Percentiles rank a stretch among this genome's conserved stretches.
phyloP scores from a whole-genome alignment of 1,140 invertebrate genomes.

The Drosophila prosaltans region DNA sequence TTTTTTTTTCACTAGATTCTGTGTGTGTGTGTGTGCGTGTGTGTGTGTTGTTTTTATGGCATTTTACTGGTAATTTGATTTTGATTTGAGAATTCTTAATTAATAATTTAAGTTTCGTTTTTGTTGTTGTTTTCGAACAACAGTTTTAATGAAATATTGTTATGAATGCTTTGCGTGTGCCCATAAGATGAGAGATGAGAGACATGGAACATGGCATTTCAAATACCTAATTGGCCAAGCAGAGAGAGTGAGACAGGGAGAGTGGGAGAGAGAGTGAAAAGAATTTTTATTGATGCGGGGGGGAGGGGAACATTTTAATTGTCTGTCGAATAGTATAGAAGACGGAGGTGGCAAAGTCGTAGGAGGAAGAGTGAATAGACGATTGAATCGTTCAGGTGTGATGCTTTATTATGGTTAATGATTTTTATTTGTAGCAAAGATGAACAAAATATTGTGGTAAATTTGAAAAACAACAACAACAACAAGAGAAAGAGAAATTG shows the following conservation, averaged over 20 bases:
- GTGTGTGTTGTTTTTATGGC: conserved; percentile 12
- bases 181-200: not conserved
- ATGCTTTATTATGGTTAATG: conserved; percentile 16
- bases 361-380: not conserved
- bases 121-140: not conserved
- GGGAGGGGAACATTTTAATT: conserved; percentile 6
- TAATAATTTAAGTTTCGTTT: conserved; percentile 19
- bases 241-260: not conserved
- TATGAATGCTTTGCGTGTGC: conserved; percentile 17
- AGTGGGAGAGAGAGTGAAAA: not conserved
- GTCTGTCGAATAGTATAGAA: not conserved
- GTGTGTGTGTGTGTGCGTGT: not conserved
- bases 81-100: conserved; percentile 30
- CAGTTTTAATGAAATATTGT: conserved; percentile 15
- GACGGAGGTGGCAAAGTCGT: not conserved
- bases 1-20: not conserved
- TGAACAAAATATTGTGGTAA: not conserved
- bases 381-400: conserved; percentile 7
- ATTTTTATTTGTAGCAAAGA: conserved; percentile 6
- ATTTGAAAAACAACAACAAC: not conserved
- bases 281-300: conserved; percentile 4
- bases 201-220: conserved; percentile 3
- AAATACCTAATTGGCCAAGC: conserved; percentile 6
- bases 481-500: not conserved
- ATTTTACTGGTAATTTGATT: conserved; percentile 28